A percentile compares a stretch with the other conserved stretches of the same genome.
Conservation (phyloP, 2,797 vertebrate species). For the Gadopsis marmoratus region DNA sequence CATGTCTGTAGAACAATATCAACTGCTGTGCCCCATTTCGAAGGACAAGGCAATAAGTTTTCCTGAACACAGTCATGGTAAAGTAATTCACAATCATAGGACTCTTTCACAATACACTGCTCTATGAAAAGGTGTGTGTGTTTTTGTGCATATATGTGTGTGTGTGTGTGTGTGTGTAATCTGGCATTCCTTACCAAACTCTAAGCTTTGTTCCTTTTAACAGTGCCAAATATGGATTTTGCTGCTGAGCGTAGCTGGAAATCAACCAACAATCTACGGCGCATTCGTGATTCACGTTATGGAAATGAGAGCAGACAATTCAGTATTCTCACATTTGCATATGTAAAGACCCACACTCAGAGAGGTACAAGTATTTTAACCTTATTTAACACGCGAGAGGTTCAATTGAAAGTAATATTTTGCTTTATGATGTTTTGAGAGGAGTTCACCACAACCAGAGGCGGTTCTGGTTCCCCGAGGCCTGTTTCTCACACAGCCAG, state of each 20-base stretch:
- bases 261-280: slow-evolving; percentile 71
- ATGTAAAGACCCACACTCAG: slow-evolving; percentile 66
- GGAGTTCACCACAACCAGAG: slow-evolving; percentile 41
- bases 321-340: slow-evolving; percentile 71
- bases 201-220: slow-evolving; percentile 59
- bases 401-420: slow-evolving; percentile 63
- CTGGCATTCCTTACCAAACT: slow-evolving; percentile 48
- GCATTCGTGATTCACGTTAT: slow-evolving; percentile 75
- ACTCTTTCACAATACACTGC: slow-evolving; percentile 58
- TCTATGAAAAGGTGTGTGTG: slow-evolving; percentile 37
- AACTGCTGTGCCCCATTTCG: slow-evolving; percentile 74
- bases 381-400: slow-evolving; percentile 62
- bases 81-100: slow-evolving; percentile 72
- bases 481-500: slow-evolving; percentile 69
- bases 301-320: slow-evolving; percentile 74
- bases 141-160: slow-evolving; percentile 15
- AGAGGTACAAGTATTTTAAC: slow-evolving; percentile 74
- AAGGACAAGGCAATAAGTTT: slow-evolving; percentile 76
- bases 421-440: slow-evolving; percentile 64
- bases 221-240: slow-evolving; percentile 73
- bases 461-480: slow-evolving; percentile 45
- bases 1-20: slow-evolving; percentile 63
- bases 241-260: slow-evolving; percentile 68
- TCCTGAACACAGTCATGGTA: slow-evolving; percentile 69
- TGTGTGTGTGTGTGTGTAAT: slow-evolving; percentile 33